These are phyloP conservation scores for Clunio marinus DNA, from an alignment of 2,888 invertebrate genomes.

Conservation along the genomic window DNA sequence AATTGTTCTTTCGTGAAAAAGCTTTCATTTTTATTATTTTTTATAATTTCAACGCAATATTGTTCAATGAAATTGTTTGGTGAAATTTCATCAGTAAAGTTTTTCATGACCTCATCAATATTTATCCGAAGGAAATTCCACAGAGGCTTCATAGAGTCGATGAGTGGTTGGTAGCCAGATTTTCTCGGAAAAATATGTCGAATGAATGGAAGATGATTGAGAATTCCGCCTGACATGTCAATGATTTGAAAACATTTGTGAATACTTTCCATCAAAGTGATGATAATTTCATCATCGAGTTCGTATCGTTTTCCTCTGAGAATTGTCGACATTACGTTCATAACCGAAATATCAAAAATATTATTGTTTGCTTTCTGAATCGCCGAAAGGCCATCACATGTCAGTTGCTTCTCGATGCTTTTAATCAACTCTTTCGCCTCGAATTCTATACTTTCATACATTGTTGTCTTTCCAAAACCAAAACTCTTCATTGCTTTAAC, in stretches of 20 bases:
- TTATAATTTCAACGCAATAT: slow-evolving; percentile 55
- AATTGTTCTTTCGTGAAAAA: slow-evolving; percentile 56
- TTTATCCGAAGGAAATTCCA: slow-evolving; percentile 56
- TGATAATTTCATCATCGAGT: slow-evolving; percentile 57
- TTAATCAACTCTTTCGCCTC: slow-evolving; percentile 57
- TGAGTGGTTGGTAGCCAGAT: slow-evolving; percentile 59
- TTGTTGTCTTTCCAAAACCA: slow-evolving; percentile 59
- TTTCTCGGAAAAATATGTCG: slow-evolving; percentile 60
- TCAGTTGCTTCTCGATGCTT: slow-evolving; percentile 47
- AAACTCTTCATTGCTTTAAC: slow-evolving; percentile 61
- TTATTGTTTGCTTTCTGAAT: slow-evolving; percentile 48
- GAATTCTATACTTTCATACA: slow-evolving; percentile 58
- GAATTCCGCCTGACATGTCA: slow-evolving; percentile 63
- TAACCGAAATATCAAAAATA: slow-evolving; percentile 59
- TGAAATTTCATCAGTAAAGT: slow-evolving; percentile 47
- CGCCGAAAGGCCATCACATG: slow-evolving; percentile 48
- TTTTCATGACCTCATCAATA: slow-evolving; percentile 54
- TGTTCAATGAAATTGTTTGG: slow-evolving; percentile 52
- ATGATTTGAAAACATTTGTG: slow-evolving; percentile 60
- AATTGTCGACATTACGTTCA: slow-evolving; percentile 68
- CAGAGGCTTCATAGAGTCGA: slow-evolving; percentile 54
- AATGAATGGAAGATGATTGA: slow-evolving; percentile 66
- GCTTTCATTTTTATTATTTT: slow-evolving; percentile 42
- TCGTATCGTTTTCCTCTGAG: slow-evolving; percentile 59
- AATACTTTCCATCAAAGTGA: slow-evolving; percentile 56